Percentiles rank a stretch among this genome's conserved stretches.
These are phyloP conservation scores for Lissocephala sabroskyi DNA, from an alignment of 2,888 invertebrate genomes.

Conservation along the genomic window DNA sequence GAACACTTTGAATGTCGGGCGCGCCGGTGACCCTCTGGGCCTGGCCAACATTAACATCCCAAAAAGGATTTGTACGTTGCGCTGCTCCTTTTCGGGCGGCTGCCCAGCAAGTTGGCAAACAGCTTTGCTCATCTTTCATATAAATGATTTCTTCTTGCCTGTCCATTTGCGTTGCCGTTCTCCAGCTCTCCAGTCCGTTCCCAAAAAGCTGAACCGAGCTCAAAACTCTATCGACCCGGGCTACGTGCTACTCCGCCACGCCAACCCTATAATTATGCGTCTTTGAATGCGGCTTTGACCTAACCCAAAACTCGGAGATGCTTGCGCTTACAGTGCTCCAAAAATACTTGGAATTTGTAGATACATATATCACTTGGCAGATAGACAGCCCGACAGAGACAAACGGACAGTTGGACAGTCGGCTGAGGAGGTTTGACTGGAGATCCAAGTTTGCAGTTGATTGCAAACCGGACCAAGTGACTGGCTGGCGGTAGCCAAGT, in stretches of 20 bases:
- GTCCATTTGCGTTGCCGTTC: conserved; percentile 14
- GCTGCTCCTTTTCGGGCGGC: conserved; percentile 10
- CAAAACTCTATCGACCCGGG: no score
- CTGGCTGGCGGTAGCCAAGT: no score
- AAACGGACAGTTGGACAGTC: conserved; percentile 8
- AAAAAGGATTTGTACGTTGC: conserved; percentile 23
- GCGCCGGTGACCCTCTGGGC: conserved; percentile 17
- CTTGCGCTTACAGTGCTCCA: conserved; percentile 28
- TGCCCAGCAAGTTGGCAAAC: conserved; percentile 22
- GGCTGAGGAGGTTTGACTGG: background rate
- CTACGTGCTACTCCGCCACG: conserved; percentile 22
- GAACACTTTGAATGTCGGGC: background rate
- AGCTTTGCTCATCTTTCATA: conserved; percentile 49
- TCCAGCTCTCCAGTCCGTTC: conserved; percentile 5
- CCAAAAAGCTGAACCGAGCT: no score
- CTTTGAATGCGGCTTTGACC: conserved; percentile 50
- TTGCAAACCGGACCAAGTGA: no score
- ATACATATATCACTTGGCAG: conserved; percentile 28
- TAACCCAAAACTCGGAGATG: conserved; percentile 21
- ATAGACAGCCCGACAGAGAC: conserved; percentile 11
- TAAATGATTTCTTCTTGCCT: conserved; percentile 49
- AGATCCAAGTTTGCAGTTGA: no score
- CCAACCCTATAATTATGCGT: conserved; percentile 65
- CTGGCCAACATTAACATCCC: conserved; percentile 30
- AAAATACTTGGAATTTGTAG: conserved; percentile 35